Percentiles rank a stretch among this genome's conserved stretches.
Evolutionary conservation across 2,113 vertebrate species (phyloP).

Genomic region (Irena cyanogastra): DNA sequence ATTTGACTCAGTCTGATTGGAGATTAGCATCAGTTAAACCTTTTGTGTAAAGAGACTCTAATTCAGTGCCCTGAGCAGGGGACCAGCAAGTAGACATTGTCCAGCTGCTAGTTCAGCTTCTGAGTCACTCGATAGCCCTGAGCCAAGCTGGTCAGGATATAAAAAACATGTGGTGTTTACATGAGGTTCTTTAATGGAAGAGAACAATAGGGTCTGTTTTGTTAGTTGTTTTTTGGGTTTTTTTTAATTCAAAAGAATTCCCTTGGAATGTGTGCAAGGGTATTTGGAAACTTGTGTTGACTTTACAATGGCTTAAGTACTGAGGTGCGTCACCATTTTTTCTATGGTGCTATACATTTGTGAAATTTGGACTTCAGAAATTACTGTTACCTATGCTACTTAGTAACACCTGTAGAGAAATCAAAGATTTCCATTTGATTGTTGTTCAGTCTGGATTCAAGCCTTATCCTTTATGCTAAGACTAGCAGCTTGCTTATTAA

Average conservation of each 20-base stretch:
- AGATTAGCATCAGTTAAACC: neutral
- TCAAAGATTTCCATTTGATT: neutral
- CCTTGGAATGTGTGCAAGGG: neutral
- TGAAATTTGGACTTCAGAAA: neutral
- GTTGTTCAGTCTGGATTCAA: neutral
- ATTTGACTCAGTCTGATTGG: neutral
- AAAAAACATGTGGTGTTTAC: neutral
- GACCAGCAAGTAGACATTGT: neutral
- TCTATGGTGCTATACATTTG: neutral
- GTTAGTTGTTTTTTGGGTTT: neutral
- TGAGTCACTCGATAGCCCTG: rapidly evolving
- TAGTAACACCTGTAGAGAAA: neutral
- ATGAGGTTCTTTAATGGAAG: neutral
- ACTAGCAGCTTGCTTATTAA: neutral
- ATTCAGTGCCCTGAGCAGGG: neutral
- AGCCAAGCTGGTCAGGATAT: neutral
- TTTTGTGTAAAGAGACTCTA: rapidly evolving
- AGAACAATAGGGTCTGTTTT: neutral
- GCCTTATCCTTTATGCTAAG: neutral
- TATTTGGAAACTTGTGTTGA: neutral
- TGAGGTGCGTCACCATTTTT: neutral
- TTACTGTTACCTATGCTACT: neutral
- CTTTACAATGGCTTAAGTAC: neutral
- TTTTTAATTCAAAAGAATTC: neutral
- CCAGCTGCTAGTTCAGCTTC: neutral